Conservation (phyloP, 2,113 vertebrate genomes). For the Albula glossodonta region DNA sequence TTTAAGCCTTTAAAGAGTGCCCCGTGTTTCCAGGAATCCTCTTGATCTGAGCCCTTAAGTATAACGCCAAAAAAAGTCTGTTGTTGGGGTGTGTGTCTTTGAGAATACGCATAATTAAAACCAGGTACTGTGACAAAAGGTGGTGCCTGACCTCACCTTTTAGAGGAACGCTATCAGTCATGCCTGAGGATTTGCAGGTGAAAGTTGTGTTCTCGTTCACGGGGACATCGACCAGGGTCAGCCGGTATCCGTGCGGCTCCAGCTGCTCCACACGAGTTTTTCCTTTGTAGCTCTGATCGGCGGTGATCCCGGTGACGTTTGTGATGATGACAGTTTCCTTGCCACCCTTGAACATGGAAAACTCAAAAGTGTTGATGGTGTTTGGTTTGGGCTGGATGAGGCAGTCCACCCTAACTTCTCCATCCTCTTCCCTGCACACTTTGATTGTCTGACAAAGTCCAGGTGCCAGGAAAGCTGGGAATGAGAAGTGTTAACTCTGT, state of each 20-base stretch:
- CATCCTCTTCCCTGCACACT: constrained; percentile 66
- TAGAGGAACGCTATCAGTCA: constrained; percentile 42
- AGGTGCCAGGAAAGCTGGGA: constrained; percentile 58
- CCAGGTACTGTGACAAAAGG: not conserved
- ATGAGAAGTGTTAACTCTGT: not conserved
- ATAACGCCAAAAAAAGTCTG: not conserved
- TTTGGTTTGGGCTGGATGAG: constrained; percentile 42
- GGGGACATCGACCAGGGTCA: constrained; percentile 54
- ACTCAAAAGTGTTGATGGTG: constrained; percentile 62
- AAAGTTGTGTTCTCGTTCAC: constrained; percentile 66
- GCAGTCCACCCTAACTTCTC: constrained; percentile 69
- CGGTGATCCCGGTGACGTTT: constrained; percentile 63
- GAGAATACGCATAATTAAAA: not conserved
- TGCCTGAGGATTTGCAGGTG: constrained; percentile 62
- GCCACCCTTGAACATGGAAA: constrained; percentile 63
- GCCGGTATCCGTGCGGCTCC: constrained; percentile 56
- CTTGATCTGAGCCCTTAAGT: no score
- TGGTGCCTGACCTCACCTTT: constrained; percentile 46
- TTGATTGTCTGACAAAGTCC: constrained; percentile 49
- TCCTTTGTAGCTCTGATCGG: constrained; percentile 51
- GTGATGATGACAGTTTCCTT: constrained; percentile 65
- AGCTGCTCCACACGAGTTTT: constrained; percentile 58
- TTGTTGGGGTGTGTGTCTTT: not conserved
- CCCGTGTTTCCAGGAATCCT: no score
- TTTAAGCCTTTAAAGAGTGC: no score